A percentile compares a stretch with the other conserved stretches of the same genome.
phyloP scores from a whole-genome alignment of 2,888 invertebrate genomes.

The Asteroscopus sphinx region DNA sequence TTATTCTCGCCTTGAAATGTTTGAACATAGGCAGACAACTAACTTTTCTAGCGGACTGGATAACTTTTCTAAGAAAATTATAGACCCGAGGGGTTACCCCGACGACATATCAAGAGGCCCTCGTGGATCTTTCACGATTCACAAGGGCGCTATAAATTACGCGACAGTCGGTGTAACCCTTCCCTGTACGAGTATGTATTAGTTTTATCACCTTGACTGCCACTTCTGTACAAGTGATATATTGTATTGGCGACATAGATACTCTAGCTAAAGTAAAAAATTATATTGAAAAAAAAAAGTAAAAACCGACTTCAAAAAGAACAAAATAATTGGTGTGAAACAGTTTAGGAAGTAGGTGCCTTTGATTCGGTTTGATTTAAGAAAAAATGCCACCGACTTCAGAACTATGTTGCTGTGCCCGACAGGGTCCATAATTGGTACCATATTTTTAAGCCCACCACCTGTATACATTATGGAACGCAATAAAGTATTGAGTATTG shows the following conservation, averaged over 20 bases:
- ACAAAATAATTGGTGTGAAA: too few relatives aligned
- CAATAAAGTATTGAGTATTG: too few relatives aligned
- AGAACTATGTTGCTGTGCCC: too few relatives aligned
- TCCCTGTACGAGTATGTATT: conserved; percentile 63
- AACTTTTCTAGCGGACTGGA: conserved; percentile 61
- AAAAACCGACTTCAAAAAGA: too few relatives aligned
- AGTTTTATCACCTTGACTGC: conserved; percentile 69
- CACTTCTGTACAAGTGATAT: conserved; percentile 45
- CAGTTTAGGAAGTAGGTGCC: too few relatives aligned
- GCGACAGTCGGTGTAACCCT: conserved; percentile 77
- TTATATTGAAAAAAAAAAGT: too few relatives aligned
- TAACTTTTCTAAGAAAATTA: conserved; percentile 75
- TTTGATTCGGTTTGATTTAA: too few relatives aligned
- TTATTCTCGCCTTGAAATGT: conserved; percentile 46
- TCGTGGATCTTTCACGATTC: conserved; percentile 73
- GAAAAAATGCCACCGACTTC: too few relatives aligned
- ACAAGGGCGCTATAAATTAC: conserved; percentile 80
- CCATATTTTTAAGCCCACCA: too few relatives aligned
- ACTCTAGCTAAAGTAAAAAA: conserved; percentile 1
- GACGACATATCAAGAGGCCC: conserved; percentile 81
- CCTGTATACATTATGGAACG: too few relatives aligned
- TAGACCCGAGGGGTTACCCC: conserved; percentile 79
- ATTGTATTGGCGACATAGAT: conserved; percentile 28
- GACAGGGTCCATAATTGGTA: too few relatives aligned
- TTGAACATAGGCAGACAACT: conserved; percentile 44